Conservation (phyloP, 2,797 vertebrate species). For the Rallus crepitans region DNA sequence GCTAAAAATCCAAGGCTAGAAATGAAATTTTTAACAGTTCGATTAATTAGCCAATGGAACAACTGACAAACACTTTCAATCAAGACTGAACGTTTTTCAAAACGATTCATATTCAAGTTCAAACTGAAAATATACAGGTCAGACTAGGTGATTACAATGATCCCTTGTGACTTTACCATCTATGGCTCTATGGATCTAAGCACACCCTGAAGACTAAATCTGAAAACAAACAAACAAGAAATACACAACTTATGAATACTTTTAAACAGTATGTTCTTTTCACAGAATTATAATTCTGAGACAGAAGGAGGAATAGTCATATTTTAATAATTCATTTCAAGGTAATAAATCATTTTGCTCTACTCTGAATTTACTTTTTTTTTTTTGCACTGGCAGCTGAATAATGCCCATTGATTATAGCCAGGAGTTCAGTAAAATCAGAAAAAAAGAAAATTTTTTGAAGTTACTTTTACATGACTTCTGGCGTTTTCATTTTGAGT, state of each 20-base stretch:
- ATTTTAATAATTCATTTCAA: neutral
- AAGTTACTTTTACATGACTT: neutral
- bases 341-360: neutral
- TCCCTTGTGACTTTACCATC: neutral
- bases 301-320: neutral
- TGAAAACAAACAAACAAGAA: neutral
- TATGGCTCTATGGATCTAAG: neutral
- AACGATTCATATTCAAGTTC: neutral
- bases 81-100: neutral
- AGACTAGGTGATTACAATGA: neutral
- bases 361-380: neutral
- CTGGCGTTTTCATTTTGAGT: neutral
- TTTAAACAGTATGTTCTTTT: neutral
- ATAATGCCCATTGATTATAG: neutral
- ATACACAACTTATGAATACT: neutral
- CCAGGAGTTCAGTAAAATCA: neutral
- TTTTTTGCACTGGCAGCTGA: neutral
- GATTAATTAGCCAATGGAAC: neutral
- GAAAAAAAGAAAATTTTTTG: neutral
- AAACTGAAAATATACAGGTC: neutral
- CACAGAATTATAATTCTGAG: neutral
- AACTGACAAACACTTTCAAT: slow-evolving; percentile 1
- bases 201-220: neutral
- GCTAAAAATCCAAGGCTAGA: neutral
- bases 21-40: neutral